Conservation (phyloP, 2,113 vertebrate species). For the Ellobius talpinus region DNA sequence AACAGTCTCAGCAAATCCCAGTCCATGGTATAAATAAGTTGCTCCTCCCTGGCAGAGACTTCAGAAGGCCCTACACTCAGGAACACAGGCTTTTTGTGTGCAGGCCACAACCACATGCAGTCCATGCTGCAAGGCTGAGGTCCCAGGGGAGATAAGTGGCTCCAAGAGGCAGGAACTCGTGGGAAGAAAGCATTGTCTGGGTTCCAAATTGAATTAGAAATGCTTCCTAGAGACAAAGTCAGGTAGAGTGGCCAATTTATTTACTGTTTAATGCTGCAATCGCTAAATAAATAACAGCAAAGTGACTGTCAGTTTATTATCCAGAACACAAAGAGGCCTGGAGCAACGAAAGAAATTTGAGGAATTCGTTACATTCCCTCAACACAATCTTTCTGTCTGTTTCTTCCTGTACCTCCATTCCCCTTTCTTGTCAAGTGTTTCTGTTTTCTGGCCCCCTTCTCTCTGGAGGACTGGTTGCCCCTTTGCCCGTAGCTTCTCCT, state of each 20-base stretch:
- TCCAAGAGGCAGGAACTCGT: slow-evolving; percentile 47
- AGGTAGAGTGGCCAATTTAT: slow-evolving; percentile 43
- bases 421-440: background rate
- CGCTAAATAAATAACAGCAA: slow-evolving; percentile 54
- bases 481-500: too few relatives aligned
- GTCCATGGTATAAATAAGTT: background rate
- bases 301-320: background rate
- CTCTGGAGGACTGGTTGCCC: background rate
- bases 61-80: background rate
- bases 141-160: slow-evolving; percentile 24
- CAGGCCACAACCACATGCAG: background rate
- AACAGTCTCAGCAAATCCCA: background rate
- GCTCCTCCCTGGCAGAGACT: background rate
- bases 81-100: slow-evolving; percentile 41
- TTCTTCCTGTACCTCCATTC: background rate
- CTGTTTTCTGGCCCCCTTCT: background rate
- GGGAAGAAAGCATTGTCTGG: background rate
- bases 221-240: slow-evolving; percentile 54
- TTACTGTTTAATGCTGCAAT: slow-evolving; percentile 46
- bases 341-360: background rate
- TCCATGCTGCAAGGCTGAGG: background rate
- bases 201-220: slow-evolving; percentile 65
- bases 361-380: background rate
- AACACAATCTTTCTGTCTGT: background rate
- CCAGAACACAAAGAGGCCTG: background rate